phyloP scores from a whole-genome alignment of 2,888 invertebrate genomes.

The Eurois occulta region DNA sequence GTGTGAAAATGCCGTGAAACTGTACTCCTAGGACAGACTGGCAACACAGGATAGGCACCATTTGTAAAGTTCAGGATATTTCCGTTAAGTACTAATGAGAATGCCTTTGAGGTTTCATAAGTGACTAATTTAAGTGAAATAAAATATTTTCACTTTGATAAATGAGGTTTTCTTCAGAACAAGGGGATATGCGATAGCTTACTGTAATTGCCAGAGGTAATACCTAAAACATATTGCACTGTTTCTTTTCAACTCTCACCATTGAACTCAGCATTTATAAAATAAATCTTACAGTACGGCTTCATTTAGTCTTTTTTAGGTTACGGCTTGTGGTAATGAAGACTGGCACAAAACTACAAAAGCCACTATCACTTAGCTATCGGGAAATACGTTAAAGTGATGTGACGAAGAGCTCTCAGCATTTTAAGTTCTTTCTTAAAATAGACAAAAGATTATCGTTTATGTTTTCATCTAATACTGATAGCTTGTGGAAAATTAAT shows the following conservation, averaged over 20 bases:
- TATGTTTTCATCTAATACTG: not conserved
- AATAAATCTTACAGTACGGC: not conserved
- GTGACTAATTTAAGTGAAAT: not conserved
- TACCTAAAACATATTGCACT: not conserved
- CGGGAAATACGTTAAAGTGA: not conserved
- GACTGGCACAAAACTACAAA: not conserved
- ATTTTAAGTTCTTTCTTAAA: not conserved
- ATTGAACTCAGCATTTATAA: not conserved
- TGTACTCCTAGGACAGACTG: not conserved
- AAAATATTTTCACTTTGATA: not conserved
- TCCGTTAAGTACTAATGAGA: too few species aligned
- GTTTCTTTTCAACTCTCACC: not conserved
- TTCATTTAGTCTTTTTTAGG: not conserved
- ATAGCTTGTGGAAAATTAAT: not conserved
- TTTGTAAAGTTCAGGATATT: not conserved
- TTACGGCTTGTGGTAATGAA: not conserved
- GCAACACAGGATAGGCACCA: not conserved
- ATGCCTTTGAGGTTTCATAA: not conserved
- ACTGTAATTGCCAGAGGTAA: too few species aligned
- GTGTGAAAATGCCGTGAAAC: not conserved
- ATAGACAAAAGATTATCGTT: not conserved
- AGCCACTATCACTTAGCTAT: not conserved
- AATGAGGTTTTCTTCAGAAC: too few species aligned
- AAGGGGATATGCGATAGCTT: too few species aligned
- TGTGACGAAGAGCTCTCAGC: not conserved